A percentile compares a stretch with the other conserved stretches of the same genome.
Evolutionary conservation across 1,140 invertebrate species (phyloP).

Genomic region (Ips nitidus): DNA sequence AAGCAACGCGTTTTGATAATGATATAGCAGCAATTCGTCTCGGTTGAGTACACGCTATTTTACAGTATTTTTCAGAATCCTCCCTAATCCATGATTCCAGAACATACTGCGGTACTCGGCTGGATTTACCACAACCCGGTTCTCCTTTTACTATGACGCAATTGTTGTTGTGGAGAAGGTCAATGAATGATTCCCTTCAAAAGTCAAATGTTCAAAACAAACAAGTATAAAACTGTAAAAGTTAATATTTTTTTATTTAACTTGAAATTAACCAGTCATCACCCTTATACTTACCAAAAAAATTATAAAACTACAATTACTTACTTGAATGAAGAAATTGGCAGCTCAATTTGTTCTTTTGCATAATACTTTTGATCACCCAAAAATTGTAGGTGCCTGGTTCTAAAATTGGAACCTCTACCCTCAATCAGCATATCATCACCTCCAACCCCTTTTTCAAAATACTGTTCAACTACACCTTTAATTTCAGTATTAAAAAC

Average conservation of each 20-base stretch:
- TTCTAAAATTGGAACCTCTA: conserved; percentile 21
- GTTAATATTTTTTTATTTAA: background rate
- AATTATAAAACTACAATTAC: conserved; percentile 5
- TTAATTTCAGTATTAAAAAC: conserved; percentile 41
- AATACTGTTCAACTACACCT: conserved; percentile 27
- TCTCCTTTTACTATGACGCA: conserved; percentile 83
- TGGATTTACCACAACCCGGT: conserved; percentile 89
- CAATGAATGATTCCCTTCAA: conserved; percentile 46
- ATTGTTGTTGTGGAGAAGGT: conserved; percentile 47
- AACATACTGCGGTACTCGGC: conserved; percentile 80
- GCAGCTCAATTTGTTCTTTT: conserved; percentile 46
- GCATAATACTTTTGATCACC: conserved; percentile 35
- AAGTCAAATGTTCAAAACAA: background rate
- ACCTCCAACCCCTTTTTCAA: conserved; percentile 29
- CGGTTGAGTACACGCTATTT: conserved; percentile 76
- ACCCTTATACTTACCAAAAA: background rate
- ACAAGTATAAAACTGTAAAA: background rate
- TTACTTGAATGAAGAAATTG: conserved; percentile 21
- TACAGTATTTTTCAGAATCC: conserved; percentile 56
- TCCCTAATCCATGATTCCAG: conserved; percentile 63
- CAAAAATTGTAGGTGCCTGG: conserved; percentile 36
- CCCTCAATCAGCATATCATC: background rate
- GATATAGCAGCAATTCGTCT: conserved; percentile 74
- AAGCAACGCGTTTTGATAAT: conserved; percentile 69
- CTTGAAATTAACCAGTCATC: background rate